These are phyloP conservation scores for Drosophila bunnanda DNA, from an alignment of 2,888 invertebrate species.

Conservation along the genomic window DNA sequence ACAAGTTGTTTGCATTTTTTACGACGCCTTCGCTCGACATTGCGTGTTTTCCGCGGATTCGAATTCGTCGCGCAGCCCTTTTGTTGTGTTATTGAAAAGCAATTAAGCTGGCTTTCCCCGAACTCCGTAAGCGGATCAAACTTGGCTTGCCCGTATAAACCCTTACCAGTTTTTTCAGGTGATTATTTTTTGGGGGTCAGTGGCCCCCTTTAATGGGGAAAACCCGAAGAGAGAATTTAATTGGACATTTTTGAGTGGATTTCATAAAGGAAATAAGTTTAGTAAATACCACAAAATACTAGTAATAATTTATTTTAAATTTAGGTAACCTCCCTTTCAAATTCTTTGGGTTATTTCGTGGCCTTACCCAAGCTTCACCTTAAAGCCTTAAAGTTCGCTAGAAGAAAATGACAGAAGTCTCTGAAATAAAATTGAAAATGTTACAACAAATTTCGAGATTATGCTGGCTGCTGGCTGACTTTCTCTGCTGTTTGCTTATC, in stretches of 20 bases:
- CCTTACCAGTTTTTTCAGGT: not conserved
- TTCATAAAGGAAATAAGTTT: not conserved
- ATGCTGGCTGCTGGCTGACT: constrained; percentile 13
- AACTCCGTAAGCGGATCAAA: constrained; percentile 7
- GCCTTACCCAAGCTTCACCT: too few species aligned
- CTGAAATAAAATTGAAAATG: constrained; percentile 30
- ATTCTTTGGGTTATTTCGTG: not conserved
- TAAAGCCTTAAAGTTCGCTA: not conserved
- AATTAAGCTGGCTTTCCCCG: constrained; percentile 51
- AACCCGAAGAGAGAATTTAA: not conserved
- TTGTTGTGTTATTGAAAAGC: constrained; percentile 61
- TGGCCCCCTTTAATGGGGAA: constrained; percentile 5
- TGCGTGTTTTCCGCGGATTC: constrained; percentile 30
- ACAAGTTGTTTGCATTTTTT: constrained; percentile 69
- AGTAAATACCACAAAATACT: not conserved
- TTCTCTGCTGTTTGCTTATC: constrained; percentile 32
- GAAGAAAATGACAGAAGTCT: not conserved
- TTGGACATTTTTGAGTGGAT: not conserved
- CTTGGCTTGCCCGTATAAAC: not conserved
- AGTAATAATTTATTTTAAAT: not conserved
- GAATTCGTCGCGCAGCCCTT: constrained; percentile 7
- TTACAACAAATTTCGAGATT: constrained; percentile 18
- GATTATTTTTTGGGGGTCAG: constrained; percentile 35
- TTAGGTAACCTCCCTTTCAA: too few species aligned
- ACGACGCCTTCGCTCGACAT: constrained; percentile 49